These are phyloP conservation scores for Dryobota labecula DNA, from an alignment of 2,888 invertebrate genomes.

Conservation along the genomic window DNA sequence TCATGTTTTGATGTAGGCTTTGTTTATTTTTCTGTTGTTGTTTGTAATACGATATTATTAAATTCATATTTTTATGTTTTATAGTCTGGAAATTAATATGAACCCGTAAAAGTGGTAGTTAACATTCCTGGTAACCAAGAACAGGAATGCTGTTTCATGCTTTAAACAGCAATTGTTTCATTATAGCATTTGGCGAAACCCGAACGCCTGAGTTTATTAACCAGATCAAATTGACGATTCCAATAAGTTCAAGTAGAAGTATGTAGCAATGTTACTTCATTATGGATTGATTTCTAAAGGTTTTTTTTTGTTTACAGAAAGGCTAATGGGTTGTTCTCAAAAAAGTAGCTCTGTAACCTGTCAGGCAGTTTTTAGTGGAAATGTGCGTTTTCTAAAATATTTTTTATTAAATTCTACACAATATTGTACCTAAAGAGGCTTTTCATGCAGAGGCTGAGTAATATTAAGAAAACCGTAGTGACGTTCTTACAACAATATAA, in stretches of 20 bases:
- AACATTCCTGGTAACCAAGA: neutral
- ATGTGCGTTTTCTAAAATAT: too few relatives aligned
- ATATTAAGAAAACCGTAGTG: too few relatives aligned
- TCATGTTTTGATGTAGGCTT: conserved; percentile 4
- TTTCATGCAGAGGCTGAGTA: too few relatives aligned
- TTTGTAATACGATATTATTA: neutral
- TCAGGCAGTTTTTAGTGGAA: too few relatives aligned
- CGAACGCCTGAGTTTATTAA: neutral
- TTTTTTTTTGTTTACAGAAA: too few relatives aligned
- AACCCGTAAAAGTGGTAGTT: neutral
- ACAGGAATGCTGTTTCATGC: neutral
- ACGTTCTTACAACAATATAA: too few relatives aligned
- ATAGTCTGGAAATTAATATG: neutral
- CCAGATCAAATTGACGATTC: neutral
- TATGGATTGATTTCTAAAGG: too few relatives aligned
- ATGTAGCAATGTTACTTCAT: neutral
- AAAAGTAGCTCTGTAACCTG: too few relatives aligned
- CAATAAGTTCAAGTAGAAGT: too few relatives aligned
- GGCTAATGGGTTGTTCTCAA: too few relatives aligned
- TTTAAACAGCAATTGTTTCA: conserved; percentile 3
- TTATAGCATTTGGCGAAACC: neutral
- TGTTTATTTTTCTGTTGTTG: conserved; percentile 1
- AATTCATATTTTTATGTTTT: neutral
- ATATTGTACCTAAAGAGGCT: too few relatives aligned
- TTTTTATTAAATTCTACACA: too few relatives aligned